phyloP scores from a whole-genome alignment of 2,888 invertebrate species.

The Ophion ventricosus region DNA sequence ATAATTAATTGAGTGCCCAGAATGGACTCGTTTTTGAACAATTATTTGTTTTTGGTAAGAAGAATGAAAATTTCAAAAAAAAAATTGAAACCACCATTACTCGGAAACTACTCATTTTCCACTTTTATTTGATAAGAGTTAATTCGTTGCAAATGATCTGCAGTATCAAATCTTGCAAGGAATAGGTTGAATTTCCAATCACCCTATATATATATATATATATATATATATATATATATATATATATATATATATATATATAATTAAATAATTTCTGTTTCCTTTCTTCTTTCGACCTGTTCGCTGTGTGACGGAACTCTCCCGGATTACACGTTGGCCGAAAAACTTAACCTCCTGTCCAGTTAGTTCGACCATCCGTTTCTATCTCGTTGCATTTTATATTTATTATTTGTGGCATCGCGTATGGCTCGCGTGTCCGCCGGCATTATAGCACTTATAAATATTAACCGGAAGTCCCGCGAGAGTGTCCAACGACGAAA shows the following conservation, averaged over 20 bases:
- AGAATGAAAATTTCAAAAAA: too few species aligned
- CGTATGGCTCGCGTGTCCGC: constrained; percentile 29
- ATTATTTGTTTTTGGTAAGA: too few species aligned
- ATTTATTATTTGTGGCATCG: constrained; percentile 48
- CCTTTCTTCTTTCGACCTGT: constrained; percentile 12
- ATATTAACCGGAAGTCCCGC: constrained; percentile 48
- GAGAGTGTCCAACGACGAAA: constrained; percentile 47
- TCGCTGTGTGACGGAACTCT: constrained; percentile 38
- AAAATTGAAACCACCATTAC: too few species aligned
- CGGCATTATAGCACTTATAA: constrained; percentile 52
- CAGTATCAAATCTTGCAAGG: too few species aligned
- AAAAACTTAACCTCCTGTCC: constrained; percentile 56
- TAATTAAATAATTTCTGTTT: background rate
- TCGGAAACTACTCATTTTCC: too few species aligned
- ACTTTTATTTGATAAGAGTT: too few species aligned
- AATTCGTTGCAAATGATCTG: too few species aligned
- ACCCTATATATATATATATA: too few species aligned
- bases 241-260: background rate
- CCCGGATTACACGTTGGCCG: constrained; percentile 44
- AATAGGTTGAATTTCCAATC: too few species aligned
- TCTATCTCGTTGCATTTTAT: constrained; percentile 49
- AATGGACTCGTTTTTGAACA: too few species aligned
- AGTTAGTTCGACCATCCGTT: constrained; percentile 42
- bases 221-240: background rate
- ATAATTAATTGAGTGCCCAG: too few species aligned